These are phyloP conservation scores for Drosophila busckii DNA, from an alignment of 1,140 invertebrate species.

Conservation along the genomic window DNA sequence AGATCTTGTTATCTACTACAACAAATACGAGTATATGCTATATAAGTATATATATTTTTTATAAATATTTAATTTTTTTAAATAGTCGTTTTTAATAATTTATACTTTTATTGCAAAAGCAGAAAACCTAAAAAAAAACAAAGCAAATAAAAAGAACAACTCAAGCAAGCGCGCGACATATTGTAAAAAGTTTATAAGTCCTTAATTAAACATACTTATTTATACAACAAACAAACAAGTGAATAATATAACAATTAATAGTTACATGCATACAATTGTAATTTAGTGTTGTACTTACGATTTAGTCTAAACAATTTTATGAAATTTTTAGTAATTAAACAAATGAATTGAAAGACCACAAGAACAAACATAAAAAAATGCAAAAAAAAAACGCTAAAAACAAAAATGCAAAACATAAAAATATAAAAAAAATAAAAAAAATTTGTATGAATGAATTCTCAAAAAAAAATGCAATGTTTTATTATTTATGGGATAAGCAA, in stretches of 20 bases:
- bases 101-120: constrained; percentile 71
- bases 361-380: constrained; percentile 47
- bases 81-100: constrained; percentile 77
- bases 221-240: constrained; percentile 47
- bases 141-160: too few relatives aligned
- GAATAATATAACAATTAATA: constrained; percentile 46
- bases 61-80: constrained; percentile 77
- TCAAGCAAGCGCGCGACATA: constrained; percentile 37
- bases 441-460: constrained; percentile 73
- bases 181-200: constrained; percentile 64
- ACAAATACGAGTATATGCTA: constrained; percentile 17
- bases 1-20: constrained; percentile 41
- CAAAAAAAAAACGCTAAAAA: constrained; percentile 41
- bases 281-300: constrained; percentile 76
- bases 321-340: constrained; percentile 75
- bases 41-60: constrained; percentile 43
- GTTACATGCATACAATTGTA: constrained; percentile 74
- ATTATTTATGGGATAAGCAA: too few relatives aligned
- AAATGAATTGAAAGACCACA: constrained; percentile 64
- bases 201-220: constrained; percentile 40
- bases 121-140: constrained; percentile 49
- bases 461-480: constrained; percentile 37
- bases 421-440: constrained; percentile 66
- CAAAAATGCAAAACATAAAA: constrained; percentile 48
- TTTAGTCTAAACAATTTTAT: constrained; percentile 75